Evolutionary conservation across 2,113 vertebrate species (phyloP).

Genomic region (Dromas ardeola): DNA sequence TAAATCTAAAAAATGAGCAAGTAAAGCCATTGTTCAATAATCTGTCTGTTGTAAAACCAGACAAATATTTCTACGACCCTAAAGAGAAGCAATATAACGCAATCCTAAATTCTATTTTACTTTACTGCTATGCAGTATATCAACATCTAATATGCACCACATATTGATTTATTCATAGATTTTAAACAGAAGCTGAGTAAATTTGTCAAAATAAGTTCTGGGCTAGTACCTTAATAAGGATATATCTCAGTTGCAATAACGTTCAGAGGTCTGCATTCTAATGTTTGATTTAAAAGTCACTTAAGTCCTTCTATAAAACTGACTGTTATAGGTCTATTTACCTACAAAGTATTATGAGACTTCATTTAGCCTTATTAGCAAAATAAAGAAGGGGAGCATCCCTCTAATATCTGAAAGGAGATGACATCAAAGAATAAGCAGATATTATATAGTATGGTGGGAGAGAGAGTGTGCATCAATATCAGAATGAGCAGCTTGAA

Average conservation of each 20-base stretch:
- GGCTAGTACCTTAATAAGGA: neutral
- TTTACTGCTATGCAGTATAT: neutral
- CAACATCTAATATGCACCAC: neutral
- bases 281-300: neutral
- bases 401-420: neutral
- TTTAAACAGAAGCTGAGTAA: neutral
- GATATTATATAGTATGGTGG: neutral
- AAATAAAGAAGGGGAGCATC: neutral
- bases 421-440: neutral
- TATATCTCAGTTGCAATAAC: neutral
- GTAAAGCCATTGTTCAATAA: neutral
- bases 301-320: neutral
- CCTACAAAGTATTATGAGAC: neutral
- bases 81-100: neutral
- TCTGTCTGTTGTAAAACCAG: neutral
- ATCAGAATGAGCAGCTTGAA: neutral
- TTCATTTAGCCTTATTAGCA: neutral
- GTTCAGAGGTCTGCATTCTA: neutral
- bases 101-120: neutral
- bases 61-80: neutral
- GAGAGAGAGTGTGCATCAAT: neutral
- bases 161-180: neutral
- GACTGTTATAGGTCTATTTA: neutral
- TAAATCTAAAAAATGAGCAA: neutral
- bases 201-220: neutral